A percentile compares a stretch with the other conserved stretches of the same genome.
Conservation (phyloP, 2,797 vertebrate genomes). For the Enteromius argenteus region DNA sequence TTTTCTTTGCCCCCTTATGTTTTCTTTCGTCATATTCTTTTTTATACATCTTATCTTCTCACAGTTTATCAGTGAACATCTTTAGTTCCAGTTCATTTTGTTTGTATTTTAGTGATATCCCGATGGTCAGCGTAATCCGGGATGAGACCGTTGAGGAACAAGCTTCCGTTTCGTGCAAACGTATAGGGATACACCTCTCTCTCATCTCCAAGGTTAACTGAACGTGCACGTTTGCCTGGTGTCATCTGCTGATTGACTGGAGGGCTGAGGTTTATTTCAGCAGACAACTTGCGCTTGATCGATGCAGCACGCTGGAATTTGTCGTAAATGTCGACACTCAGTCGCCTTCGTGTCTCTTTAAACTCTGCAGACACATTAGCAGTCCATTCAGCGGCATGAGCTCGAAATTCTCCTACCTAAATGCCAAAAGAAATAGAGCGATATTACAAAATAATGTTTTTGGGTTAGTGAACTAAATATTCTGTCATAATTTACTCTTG, state of each 20-base stretch:
- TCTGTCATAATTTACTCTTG: neutral
- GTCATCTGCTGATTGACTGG: slow-evolving; percentile 86
- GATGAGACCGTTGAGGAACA: slow-evolving; percentile 96
- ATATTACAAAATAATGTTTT: neutral
- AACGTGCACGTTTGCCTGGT: slow-evolving; percentile 91
- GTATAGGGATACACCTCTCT: slow-evolving; percentile 85
- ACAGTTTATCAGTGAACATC: neutral
- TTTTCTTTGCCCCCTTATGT: neutral
- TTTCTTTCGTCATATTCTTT: neutral
- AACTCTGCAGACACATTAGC: slow-evolving; percentile 97
- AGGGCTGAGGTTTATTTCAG: slow-evolving; percentile 88
- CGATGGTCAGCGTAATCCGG: slow-evolving; percentile 87
- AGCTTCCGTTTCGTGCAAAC: slow-evolving; percentile 89
- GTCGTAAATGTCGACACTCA: slow-evolving; percentile 98
- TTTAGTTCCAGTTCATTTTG: slow-evolving; percentile 67
- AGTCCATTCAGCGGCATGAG: slow-evolving; percentile 97
- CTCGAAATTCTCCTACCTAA: slow-evolving; percentile 97
- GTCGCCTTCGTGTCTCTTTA: slow-evolving; percentile 93
- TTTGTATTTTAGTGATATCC: slow-evolving; percentile 91
- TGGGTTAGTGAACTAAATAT: neutral
- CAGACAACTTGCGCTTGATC: slow-evolving; percentile 95
- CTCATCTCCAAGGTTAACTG: slow-evolving; percentile 89
- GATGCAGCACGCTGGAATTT: slow-evolving; percentile 96
- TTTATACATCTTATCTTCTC: neutral
- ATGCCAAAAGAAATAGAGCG: neutral